Conservation (phyloP, 2,113 vertebrate genomes). For the Rhinichthys klamathensis region DNA sequence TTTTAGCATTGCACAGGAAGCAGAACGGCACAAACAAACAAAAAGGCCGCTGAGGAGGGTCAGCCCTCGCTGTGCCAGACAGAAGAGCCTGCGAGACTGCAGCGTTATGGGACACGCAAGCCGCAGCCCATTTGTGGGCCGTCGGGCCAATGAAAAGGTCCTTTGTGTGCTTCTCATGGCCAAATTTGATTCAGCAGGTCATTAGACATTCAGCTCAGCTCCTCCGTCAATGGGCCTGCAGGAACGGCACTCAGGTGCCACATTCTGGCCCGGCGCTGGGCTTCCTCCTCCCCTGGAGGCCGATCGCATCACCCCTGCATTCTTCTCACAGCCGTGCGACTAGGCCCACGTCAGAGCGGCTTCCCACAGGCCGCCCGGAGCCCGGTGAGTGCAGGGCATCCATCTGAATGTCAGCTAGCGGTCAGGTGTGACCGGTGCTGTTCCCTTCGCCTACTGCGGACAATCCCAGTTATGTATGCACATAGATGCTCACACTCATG, state of each 20-base stretch:
- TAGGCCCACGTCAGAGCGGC: conserved; percentile 79
- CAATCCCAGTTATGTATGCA: conserved; percentile 66
- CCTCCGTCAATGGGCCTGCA: conserved; percentile 81
- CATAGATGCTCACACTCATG: conserved; percentile 26
- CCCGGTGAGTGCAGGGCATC: conserved; percentile 64
- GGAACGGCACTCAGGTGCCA: conserved; percentile 84
- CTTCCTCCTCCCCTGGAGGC: conserved; percentile 72
- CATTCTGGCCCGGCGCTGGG: conserved; percentile 83
- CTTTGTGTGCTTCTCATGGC: conserved; percentile 85
- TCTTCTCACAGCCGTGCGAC: conserved; percentile 85
- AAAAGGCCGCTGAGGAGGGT: background rate
- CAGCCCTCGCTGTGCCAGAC: too few relatives aligned
- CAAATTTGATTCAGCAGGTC: conserved; percentile 87
- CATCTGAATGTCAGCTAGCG: conserved; percentile 78
- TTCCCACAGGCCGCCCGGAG: conserved; percentile 76
- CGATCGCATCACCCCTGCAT: conserved; percentile 72
- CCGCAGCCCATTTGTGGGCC: conserved; percentile 84
- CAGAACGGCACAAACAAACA: background rate
- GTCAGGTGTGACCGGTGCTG: conserved; percentile 81
- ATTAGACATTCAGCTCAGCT: conserved; percentile 87
- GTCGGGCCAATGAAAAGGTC: conserved; percentile 83
- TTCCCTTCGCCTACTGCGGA: conserved; percentile 57
- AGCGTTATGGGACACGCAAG: conserved; percentile 67
- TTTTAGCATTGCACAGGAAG: background rate
- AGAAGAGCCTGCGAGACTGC: background rate